Evolutionary conservation across 35 echinoderm and acorn worm genomes (phyloP), one percentile per base, ranked within the genome.

Genomic region (Anneissia japonica): DNA sequence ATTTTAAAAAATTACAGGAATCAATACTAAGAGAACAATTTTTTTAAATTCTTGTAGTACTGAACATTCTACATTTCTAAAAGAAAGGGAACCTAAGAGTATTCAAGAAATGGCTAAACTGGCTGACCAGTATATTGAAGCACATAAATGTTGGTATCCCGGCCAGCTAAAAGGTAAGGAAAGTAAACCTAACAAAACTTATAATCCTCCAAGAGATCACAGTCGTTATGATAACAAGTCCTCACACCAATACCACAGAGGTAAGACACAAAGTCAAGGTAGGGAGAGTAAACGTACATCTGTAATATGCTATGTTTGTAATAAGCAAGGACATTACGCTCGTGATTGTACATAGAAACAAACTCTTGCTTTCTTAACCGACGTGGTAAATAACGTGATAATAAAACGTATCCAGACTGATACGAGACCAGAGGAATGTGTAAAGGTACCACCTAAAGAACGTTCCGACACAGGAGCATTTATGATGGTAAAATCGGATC

Each of bases 1-100:
- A n/a, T n/a, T 77, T 30, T 75, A 31, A 79, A n/a, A 21, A 30
- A 77, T 23, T 89, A 0, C 32, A 84, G 30, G 45, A 89, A 38
- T 1, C 83, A 32, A 82, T 89, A 4, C 34, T 89, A 30, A 16
- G 87, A 85, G 88, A 90, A 36, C 88, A 91, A 39, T n/a, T n/a
- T n/a, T 91, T 91, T 39, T 39, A 76, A 26, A 77, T 84, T 84
- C n/a, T n/a, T 46, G 6, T 3, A 77, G 82, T 37, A 35, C 10
- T 17, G 21, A 46, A n/a, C 39, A 26, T 19, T 39, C 74, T 34
- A 84, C 76, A 9, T 85, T 85, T 39, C 38, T 90, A 16, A 76
- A 33, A 13, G 82, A 90, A 46, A 77, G 89, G 36, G 32, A 79
- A 79, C 82, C 83, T 9, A 79, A 79, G n/a, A 46, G 23, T 46